Percentiles rank a stretch among this genome's conserved stretches.
These are phyloP conservation scores for Sebastes schlegelii DNA, from an alignment of 2,113 vertebrate genomes.

Conservation along the genomic window DNA sequence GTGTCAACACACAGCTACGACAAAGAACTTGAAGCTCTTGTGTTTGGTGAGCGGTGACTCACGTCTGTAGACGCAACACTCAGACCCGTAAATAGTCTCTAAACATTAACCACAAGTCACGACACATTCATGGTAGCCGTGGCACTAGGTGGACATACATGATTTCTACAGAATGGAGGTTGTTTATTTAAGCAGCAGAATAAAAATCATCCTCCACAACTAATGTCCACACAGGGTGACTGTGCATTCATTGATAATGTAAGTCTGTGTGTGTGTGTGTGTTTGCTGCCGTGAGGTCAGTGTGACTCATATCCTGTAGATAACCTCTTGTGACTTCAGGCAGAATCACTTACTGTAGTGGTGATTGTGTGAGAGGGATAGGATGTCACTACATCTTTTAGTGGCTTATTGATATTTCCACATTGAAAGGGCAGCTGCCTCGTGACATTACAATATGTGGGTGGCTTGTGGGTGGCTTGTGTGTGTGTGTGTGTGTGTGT, in stretches of 20 bases:
- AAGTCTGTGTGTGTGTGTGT: neutral
- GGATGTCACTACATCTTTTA: constrained; percentile 25
- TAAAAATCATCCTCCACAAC: neutral
- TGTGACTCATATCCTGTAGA: constrained; percentile 20
- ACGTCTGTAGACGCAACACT: neutral
- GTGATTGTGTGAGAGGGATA: neutral
- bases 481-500: neutral
- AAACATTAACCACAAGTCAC: neutral
- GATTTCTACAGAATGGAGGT: neutral
- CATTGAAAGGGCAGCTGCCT: constrained; percentile 38
- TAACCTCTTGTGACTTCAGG: neutral
- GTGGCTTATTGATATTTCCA: constrained; percentile 48
- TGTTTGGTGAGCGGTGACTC: constrained; percentile 18
- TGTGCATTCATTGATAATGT: neutral
- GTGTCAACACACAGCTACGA: neutral
- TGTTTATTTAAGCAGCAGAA: neutral
- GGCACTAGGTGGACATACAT: too few species aligned
- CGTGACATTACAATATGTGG: constrained; percentile 14
- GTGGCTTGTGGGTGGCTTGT: too few species aligned
- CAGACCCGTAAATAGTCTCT: neutral
- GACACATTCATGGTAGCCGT: neutral
- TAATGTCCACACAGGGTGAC: neutral
- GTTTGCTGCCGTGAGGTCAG: neutral
- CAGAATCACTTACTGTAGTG: constrained; percentile 6
- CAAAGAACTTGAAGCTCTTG: neutral